Evolutionary conservation across 2,113 vertebrate genomes (phyloP).

Genomic region (Acrocephalus arundinaceus): DNA sequence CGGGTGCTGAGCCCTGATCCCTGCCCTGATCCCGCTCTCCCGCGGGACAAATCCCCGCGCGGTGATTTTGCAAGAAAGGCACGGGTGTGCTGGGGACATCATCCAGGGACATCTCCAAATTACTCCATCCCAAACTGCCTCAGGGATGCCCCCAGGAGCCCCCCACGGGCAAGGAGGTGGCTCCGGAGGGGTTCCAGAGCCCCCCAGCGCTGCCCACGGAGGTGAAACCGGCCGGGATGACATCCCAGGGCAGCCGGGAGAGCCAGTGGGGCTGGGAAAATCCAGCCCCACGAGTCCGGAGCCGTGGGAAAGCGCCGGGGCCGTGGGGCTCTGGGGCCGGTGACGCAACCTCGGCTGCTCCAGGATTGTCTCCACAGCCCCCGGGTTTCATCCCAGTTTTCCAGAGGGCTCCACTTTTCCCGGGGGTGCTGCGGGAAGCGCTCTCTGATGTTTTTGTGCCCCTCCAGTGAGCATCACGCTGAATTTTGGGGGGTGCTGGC

Average conservation of each 20-base stretch:
- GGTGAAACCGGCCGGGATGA: background rate
- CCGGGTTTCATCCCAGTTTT: background rate
- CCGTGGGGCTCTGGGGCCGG: background rate
- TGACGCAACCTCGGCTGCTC: background rate
- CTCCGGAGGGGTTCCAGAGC: background rate
- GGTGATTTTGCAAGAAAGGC: background rate
- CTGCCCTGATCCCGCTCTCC: background rate
- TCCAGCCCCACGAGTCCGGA: background rate
- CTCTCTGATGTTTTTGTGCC: background rate
- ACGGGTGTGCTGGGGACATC: rapidly evolving
- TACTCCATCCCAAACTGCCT: rapidly evolving
- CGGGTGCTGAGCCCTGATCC: background rate
- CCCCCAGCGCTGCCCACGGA: background rate
- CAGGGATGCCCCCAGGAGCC: background rate
- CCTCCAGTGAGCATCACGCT: rapidly evolving
- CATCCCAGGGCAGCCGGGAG: background rate
- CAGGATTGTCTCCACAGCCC: rapidly evolving
- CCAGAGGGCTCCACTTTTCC: background rate
- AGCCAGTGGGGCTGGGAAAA: background rate
- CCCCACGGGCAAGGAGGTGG: rapidly evolving
- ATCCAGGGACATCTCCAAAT: rapidly evolving
- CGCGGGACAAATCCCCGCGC: rapidly evolving
- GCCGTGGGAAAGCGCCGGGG: background rate
- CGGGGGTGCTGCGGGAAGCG: rapidly evolving
- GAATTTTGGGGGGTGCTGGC: rapidly evolving